Evolutionary conservation across 2,888 invertebrate species (phyloP), one percentile per base, ranked within the genome.

Genomic region (Ceramica pisi): DNA sequence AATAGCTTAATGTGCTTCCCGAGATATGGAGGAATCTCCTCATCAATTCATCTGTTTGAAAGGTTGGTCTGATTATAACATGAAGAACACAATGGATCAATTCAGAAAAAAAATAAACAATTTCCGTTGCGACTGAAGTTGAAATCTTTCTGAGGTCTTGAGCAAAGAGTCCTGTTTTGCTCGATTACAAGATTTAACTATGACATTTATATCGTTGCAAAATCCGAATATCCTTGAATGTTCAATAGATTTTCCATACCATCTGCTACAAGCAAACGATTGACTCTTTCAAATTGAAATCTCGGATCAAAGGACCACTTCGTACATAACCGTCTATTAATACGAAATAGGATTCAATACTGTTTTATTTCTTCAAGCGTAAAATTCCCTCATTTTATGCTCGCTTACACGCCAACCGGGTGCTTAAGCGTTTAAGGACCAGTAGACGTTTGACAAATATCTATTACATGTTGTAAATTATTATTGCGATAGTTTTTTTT

Each of bases 311-410:
- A 78, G 51, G 48, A 56, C 59, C 67, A 44, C 65, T 73, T 35
- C 74, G 7, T 48, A 61, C 48, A 53, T 50, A 38, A 35, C 48
- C 65, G 63, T 51, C 56, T 57, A 72, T 63, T 79, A 78, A 48
- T 81, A 67, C 48, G 19, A 64, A 72, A 64, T 77, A 26, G 46
- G 31, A 62, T 83, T 73, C 44, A 62, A 67, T 80, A 65, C 44
- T 57, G 82, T 67, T 79, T 74, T 80, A 74, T 80, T 80, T 65
- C 23, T 80, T 65, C 65, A 23, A 59, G 53, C 83, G 75, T 83
- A 53, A 80, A 68, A 74, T 68, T 59, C 26, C 21, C 41, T 61
- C 44, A 67, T 80, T 80, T 80, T 80, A 83, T 83, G 83, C 66
- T 66, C 75, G 61, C 57, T 74, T 62, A 61, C 67, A 62, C 61